phyloP scores from a whole-genome alignment of 2,113 vertebrate genomes.

The Eretmochelys imbricata region DNA sequence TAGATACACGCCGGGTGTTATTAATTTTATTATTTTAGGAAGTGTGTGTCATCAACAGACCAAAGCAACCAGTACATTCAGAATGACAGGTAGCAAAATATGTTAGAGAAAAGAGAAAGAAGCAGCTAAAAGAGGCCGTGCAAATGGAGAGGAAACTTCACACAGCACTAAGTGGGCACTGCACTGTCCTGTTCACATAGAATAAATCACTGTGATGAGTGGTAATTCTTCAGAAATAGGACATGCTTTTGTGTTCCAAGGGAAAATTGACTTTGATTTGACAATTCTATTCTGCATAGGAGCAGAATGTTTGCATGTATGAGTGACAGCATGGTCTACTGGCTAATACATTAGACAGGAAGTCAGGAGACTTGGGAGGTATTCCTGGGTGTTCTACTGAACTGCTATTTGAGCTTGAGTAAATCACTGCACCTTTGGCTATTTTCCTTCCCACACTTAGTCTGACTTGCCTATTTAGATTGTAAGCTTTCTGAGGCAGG shows the following conservation, averaged over 20 bases:
- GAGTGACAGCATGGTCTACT: background rate
- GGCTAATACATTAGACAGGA: background rate
- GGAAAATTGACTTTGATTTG: background rate
- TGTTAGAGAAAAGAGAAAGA: background rate
- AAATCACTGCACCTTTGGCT: background rate
- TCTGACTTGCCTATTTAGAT: background rate
- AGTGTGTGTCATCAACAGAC: background rate
- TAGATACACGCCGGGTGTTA: background rate
- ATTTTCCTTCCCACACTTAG: background rate
- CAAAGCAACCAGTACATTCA: background rate
- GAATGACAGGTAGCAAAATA: background rate
- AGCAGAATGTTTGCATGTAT: background rate
- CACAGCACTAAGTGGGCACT: background rate
- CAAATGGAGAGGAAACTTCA: background rate
- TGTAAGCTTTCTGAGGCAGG: background rate
- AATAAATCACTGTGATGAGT: background rate
- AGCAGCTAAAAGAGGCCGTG: background rate
- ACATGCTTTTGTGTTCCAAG: background rate
- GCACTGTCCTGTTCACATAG: background rate
- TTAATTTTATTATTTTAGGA: background rate
- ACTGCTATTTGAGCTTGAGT: background rate
- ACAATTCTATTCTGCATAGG: background rate
- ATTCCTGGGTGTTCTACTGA: background rate
- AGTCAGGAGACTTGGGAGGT: background rate
- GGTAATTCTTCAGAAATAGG: background rate